Conservation (phyloP, 2,888 invertebrate species). For the Cylloceria caligata region DNA sequence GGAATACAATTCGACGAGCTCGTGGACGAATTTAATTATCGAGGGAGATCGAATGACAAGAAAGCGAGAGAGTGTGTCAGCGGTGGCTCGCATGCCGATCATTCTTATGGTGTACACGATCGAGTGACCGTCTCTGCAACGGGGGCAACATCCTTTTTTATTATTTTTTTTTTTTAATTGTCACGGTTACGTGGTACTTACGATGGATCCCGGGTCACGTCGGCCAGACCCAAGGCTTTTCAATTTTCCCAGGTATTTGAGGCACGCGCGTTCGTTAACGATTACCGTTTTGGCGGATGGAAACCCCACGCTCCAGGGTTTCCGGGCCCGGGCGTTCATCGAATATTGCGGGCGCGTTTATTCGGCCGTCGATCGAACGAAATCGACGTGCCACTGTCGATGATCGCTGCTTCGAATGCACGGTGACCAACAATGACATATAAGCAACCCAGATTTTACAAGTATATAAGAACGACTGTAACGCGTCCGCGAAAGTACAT, state of each 20-base stretch:
- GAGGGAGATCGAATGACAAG: conserved; percentile 25
- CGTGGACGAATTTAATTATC: conserved; percentile 58
- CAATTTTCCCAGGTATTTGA: conserved; percentile 72
- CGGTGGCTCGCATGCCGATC: conserved; percentile 1
- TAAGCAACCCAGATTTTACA: conserved; percentile 15
- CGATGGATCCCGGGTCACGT: conserved; percentile 53
- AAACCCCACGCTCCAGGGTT: conserved; percentile 20
- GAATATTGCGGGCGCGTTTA: conserved; percentile 69
- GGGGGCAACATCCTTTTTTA: conserved; percentile 15
- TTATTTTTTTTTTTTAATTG: conserved; percentile 30
- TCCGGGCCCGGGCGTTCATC: conserved; percentile 59
- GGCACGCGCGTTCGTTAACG: conserved; percentile 75
- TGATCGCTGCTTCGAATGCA: neutral
- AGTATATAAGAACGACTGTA: conserved; percentile 20
- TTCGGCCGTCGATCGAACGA: conserved; percentile 58
- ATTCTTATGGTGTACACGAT: neutral
- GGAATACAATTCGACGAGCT: conserved; percentile 48
- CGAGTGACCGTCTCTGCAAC: conserved; percentile 38
- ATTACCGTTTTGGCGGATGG: conserved; percentile 69
- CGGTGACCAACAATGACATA: neutral
- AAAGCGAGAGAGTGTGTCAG: neutral
- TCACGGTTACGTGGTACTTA: conserved; percentile 33
- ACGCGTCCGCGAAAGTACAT: neutral
- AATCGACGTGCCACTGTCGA: conserved; percentile 55
- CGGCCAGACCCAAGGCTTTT: conserved; percentile 44